Evolutionary conservation across 2,888 invertebrate genomes (phyloP), one percentile per base, ranked within the genome.

Genomic region (Melinaea marsaeus): DNA sequence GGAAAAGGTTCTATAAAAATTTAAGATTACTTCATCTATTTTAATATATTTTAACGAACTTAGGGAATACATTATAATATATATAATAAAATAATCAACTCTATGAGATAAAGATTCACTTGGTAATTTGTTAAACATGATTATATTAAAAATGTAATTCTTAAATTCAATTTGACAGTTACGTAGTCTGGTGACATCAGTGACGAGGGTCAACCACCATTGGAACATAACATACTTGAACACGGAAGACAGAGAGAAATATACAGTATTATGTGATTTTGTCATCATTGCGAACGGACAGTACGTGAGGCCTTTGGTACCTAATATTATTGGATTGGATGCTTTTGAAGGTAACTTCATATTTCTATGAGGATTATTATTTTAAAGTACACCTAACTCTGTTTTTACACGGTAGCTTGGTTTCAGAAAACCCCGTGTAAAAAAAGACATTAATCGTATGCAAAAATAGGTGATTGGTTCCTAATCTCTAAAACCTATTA

Each of bases 211-310:
- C 0, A 74, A 73, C 1, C 78, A 80, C 46, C 81, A 82, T 11
- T 94, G 93, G 93, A 79, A 82, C 59, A 78, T 94, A 3, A 84
- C 80, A 0, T 89, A 91, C 62, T 83, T 75, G 69, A 87, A 91
- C 69, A 74, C 92, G 0, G 81, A 84, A 62, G 87, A 85, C 0
- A 79, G 81, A n/a, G 72, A 81, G 47, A 80, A 79, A 9, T 74
- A 83, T 13, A 86, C 86, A 0, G 86, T 87, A 34, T 72, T 76
- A 3, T 95, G 93, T 73, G 93, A 95, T 75, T 93, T 92, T 58
- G 86, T 95, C 4, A 91, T 95, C 68, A 86, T 95, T 5, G 95
- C 95, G 72, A 94, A 92, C 73, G 95, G 95, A 76, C 93, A 91
- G 74, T 88, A 87, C 69, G 77, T 79, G 60, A 76, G 76, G 4